Conservation (phyloP, 2,888 invertebrate genomes). For the Tetranychus piercei region DNA sequence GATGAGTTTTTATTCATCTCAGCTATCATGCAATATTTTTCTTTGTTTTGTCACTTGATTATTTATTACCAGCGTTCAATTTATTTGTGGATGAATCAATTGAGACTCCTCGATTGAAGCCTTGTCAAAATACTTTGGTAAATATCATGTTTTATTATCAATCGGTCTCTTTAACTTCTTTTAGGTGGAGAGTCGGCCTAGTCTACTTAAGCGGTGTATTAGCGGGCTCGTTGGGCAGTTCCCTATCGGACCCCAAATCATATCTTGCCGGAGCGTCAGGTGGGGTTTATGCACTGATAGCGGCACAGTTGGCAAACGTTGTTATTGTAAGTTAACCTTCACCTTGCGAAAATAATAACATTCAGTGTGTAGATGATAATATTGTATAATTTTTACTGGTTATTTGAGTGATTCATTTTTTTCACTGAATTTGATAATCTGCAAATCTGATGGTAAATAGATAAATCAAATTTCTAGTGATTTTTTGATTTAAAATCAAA, state of each 20-base stretch:
- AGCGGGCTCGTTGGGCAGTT: conserved; percentile 42
- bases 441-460: not conserved
- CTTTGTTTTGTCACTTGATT: not conserved
- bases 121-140: too few relatives aligned
- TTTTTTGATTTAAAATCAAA: not conserved
- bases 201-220: conserved; percentile 67
- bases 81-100: not conserved
- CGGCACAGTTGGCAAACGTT: conserved; percentile 78
- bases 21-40: not conserved
- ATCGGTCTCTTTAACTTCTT: not conserved
- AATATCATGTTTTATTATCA: not conserved
- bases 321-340: conserved; percentile 46
- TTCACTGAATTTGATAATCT: too few relatives aligned
- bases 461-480: too few relatives aligned
- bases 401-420: not conserved
- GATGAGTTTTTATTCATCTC: too few relatives aligned
- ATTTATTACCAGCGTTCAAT: not conserved
- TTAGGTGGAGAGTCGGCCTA: conserved; percentile 55
- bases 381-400: not conserved
- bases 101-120: not conserved
- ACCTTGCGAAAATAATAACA: not conserved
- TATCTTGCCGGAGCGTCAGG: conserved; percentile 82
- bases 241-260: conserved; percentile 6
- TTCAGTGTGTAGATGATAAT: not conserved
- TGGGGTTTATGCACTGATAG: conserved; percentile 79